Evolutionary conservation across 1,140 invertebrate genomes (phyloP).

Genomic region (Berghia stephanieae): DNA sequence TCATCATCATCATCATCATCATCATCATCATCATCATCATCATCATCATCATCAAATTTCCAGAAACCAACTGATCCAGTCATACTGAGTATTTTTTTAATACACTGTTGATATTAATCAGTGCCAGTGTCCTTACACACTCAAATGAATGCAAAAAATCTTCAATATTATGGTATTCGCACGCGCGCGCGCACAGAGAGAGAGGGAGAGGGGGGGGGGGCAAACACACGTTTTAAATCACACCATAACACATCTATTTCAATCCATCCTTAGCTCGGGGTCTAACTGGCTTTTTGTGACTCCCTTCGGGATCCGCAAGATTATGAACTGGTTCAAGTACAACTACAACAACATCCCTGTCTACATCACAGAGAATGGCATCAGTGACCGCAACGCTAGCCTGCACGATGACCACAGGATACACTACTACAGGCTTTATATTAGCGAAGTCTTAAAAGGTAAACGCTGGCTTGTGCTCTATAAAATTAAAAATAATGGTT

Average conservation of each 20-base stretch:
- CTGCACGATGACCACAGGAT: slow-evolving; percentile 71
- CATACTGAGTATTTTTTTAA: no score
- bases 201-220: neutral
- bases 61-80: no score
- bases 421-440: slow-evolving; percentile 71
- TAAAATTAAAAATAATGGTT: neutral
- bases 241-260: no score
- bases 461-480: neutral
- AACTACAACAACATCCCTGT: slow-evolving; percentile 74
- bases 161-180: no score
- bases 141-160: no score
- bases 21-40: no score
- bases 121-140: no score
- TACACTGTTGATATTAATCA: no score
- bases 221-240: neutral
- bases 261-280: slow-evolving; percentile 43
- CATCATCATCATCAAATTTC: no score
- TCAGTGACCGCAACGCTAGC: slow-evolving; percentile 67
- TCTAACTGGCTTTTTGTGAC: slow-evolving; percentile 63
- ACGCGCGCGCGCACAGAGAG: no score
- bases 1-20: no score
- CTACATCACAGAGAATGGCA: slow-evolving; percentile 79
- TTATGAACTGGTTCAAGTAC: slow-evolving; percentile 73
- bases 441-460: slow-evolving; percentile 73
- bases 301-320: slow-evolving; percentile 76